Evolutionary conservation across 2,888 invertebrate species (phyloP).

Genomic region (Troides aeacus): DNA sequence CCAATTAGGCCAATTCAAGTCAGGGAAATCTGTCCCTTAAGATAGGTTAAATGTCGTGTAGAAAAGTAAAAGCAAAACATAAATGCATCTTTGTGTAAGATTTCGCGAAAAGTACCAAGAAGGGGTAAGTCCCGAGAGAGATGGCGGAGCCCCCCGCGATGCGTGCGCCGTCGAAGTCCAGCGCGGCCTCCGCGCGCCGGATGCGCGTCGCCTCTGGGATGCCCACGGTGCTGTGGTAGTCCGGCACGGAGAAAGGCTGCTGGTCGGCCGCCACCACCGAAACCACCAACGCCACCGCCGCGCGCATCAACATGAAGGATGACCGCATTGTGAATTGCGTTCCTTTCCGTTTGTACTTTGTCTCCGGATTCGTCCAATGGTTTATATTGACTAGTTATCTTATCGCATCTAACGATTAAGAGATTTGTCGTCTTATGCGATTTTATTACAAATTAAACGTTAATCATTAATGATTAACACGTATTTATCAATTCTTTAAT

Average conservation of each 20-base stretch:
- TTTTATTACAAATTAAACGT: not conserved
- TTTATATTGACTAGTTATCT: not conserved
- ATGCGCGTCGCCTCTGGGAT: slow-evolving; percentile 41
- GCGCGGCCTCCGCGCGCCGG: slow-evolving; percentile 39
- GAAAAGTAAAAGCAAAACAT: no score
- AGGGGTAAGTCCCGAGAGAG: slow-evolving; percentile 37
- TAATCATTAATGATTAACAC: not conserved
- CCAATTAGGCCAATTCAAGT: no score
- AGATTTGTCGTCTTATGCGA: slow-evolving; percentile 1
- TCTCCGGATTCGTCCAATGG: no score
- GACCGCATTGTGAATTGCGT: not conserved
- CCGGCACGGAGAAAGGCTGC: slow-evolving; percentile 30
- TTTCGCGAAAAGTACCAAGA: slow-evolving; percentile 30
- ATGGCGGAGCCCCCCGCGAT: slow-evolving; percentile 42
- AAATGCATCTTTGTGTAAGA: not conserved
- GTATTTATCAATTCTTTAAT: not conserved
- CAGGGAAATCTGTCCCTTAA: no score
- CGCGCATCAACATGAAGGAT: slow-evolving; percentile 8
- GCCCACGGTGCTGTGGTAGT: slow-evolving; percentile 43
- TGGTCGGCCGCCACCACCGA: slow-evolving; percentile 19
- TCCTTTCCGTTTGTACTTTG: not conserved
- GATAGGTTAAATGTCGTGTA: no score
- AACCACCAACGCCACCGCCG: slow-evolving; percentile 8
- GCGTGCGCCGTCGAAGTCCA: slow-evolving; percentile 42
- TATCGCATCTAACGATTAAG: not conserved